A percentile compares a stretch with the other conserved stretches of the same genome.
These are phyloP conservation scores for Eulithis testata DNA, from an alignment of 2,888 invertebrate genomes.

Conservation along the genomic window DNA sequence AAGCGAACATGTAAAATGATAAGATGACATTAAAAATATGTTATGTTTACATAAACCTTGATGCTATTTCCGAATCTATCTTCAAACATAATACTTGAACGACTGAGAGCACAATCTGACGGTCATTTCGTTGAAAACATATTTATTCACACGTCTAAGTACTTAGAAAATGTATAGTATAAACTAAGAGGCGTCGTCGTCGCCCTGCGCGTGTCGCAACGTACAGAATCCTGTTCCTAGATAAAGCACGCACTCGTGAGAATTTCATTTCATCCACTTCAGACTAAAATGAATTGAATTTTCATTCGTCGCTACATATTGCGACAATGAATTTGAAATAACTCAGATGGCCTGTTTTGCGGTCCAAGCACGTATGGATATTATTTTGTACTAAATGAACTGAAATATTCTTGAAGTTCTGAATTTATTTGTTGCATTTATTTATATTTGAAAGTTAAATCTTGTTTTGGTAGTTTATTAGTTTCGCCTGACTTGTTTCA, in stretches of 20 bases:
- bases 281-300: conserved; percentile 72
- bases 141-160: not conserved
- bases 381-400: conserved; percentile 26
- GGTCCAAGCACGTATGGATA: conserved; percentile 24
- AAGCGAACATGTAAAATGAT: too few species aligned
- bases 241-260: conserved; percentile 72
- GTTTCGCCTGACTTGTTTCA: not conserved
- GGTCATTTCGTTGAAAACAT: not conserved
- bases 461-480: not conserved
- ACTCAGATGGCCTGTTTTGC: conserved; percentile 25
- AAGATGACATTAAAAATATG: too few species aligned
- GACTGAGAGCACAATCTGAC: too few species aligned
- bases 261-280: conserved; percentile 70
- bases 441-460: not conserved
- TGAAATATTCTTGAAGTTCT: conserved; percentile 4
- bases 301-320: conserved; percentile 56
- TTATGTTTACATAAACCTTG: too few species aligned
- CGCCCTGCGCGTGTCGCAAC: conserved; percentile 38
- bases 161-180: not conserved
- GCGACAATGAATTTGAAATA: conserved; percentile 35
- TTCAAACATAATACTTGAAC: too few species aligned
- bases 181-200: not conserved
- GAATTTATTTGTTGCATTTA: not conserved
- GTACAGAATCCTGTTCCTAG: conserved; percentile 61
- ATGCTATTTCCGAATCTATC: too few species aligned